Base-by-base conservation (phyloP, 2,888 invertebrate genomes). In the Gymnoscelis rufifasciata region DNA sequence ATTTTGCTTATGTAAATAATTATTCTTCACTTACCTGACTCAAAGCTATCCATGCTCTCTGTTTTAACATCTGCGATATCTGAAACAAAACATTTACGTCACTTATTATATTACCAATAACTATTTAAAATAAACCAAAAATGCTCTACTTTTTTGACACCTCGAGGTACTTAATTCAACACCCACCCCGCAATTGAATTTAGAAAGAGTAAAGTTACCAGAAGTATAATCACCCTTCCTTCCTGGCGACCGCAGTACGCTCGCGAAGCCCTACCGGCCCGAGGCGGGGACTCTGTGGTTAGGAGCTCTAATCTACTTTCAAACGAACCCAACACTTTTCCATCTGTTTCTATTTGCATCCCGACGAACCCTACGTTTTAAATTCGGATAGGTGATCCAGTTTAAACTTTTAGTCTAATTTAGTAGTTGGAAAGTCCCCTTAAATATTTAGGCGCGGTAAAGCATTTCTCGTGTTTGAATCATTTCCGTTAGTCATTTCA, bases 31-130 rank as follows among this genome's bases (percentile, higher is more conserved):
- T 74, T 60, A 89, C 89, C 89, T 43, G 89, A 89, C 54, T 83
- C 86, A 58, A 84, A 83, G 58, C 89, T 89, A 64, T 89, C 89
- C 77, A 84, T 78, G 57, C 87, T 87, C 56, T 89, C 89, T 10
- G 83, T 79, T 68, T 88, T 88, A 61, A 86, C 73, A 55, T 87
- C 86, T 5, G 67, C 76, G 48, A 74, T 69, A 68, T 84, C 88
- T 89, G 84, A 53, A 87, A 80, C 62, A 74, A 71, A 40, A 19
- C 19, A 19, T 19, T 19, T 19, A 19, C 19, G 3, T n/a, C n/a
- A n/a, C n/a, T n/a, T n/a, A n/a, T n/a, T n/a, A n/a, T n/a, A n/a
- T n/a, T n/a, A n/a, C n/a, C n/a, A n/a, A n/a, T n/a, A n/a, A n/a
- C n/a, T n/a, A n/a, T n/a, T n/a, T n/a, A n/a, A n/a, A n/a, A n/a